Conservation (phyloP, 2,113 vertebrate genomes). For the Gymnocephalus cernua region DNA sequence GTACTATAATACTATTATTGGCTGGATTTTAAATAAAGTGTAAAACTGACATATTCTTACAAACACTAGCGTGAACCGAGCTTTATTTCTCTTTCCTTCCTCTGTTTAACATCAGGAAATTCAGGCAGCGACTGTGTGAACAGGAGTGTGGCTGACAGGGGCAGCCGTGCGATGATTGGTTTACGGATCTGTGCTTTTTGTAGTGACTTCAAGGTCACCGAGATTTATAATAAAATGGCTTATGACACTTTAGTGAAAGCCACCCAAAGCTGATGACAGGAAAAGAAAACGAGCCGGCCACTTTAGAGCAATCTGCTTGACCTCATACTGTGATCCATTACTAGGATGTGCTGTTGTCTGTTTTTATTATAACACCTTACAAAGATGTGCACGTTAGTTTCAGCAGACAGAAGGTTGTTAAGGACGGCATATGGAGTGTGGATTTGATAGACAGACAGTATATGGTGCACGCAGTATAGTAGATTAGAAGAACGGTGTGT, state of each 20-base stretch:
- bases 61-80: slow-evolving; percentile 52
- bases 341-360: slow-evolving; percentile 74
- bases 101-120: slow-evolving; percentile 82
- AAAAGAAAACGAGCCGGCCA: slow-evolving; percentile 80
- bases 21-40: slow-evolving; percentile 52
- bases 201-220: slow-evolving; percentile 92
- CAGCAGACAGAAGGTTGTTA: slow-evolving; percentile 79
- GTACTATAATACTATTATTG: slow-evolving; percentile 24
- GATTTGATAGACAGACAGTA: slow-evolving; percentile 80
- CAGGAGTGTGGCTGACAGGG: slow-evolving; percentile 89
- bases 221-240: slow-evolving; percentile 94
- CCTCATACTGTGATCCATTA: slow-evolving; percentile 83
- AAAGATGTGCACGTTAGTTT: slow-evolving; percentile 67
- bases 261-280: slow-evolving; percentile 90
- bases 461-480: slow-evolving; percentile 64
- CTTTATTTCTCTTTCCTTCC: slow-evolving; percentile 61
- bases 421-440: slow-evolving; percentile 81
- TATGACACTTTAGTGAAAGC: slow-evolving; percentile 89
- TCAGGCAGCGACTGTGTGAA: slow-evolving; percentile 84
- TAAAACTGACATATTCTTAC: slow-evolving; percentile 46
- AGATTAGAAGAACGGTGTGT: slow-evolving; percentile 70
- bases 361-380: slow-evolving; percentile 65
- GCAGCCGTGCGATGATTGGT: slow-evolving; percentile 92
- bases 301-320: slow-evolving; percentile 89
- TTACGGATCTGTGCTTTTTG: slow-evolving; percentile 93